Percentiles rank a stretch among this genome's conserved stretches.
phyloP scores from a whole-genome alignment of 2,888 invertebrate species.

The Mimachlamys varia region DNA sequence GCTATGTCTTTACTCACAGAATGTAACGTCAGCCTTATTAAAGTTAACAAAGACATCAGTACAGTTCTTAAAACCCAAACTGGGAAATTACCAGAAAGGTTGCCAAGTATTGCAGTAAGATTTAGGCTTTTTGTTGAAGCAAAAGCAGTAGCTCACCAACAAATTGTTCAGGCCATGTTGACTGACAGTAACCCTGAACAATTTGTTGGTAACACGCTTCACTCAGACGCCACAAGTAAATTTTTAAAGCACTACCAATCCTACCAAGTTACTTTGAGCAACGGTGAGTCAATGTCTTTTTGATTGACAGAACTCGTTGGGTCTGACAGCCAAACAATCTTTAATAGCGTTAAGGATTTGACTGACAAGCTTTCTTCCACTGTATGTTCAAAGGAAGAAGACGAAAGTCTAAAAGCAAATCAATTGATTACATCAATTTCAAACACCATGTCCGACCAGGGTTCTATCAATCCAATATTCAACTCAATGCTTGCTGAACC shows the following conservation, averaged over 20 bases:
- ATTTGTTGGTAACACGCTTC: conserved; percentile 40
- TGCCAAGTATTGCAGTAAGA: conserved; percentile 4
- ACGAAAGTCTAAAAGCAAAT: background rate
- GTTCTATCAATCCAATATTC: conserved; percentile 43
- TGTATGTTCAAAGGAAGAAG: background rate
- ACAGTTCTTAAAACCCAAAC: conserved; percentile 28
- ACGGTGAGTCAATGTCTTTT: background rate
- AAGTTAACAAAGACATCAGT: conserved; percentile 24
- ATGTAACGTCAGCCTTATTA: conserved; percentile 32
- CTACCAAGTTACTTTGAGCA: conserved; percentile 40
- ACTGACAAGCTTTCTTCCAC: background rate
- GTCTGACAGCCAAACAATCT: background rate
- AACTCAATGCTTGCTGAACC: conserved; percentile 38
- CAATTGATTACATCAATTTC: conserved; percentile 38
- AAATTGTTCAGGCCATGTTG: conserved; percentile 44
- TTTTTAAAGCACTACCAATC: conserved; percentile 47
- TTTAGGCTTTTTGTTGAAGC: conserved; percentile 43
- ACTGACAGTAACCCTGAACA: background rate
- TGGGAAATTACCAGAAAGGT: background rate
- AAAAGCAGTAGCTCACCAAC: conserved; percentile 47
- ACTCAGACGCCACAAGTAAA: conserved; percentile 49
- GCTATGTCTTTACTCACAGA: conserved; percentile 7
- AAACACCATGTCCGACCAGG: conserved; percentile 46
- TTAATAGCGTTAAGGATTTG: conserved; percentile 1
- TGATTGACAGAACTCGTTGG: conserved; percentile 36